These are phyloP conservation scores for Drosophila suzukii DNA, from an alignment of 1,140 invertebrate genomes.

Conservation along the genomic window DNA sequence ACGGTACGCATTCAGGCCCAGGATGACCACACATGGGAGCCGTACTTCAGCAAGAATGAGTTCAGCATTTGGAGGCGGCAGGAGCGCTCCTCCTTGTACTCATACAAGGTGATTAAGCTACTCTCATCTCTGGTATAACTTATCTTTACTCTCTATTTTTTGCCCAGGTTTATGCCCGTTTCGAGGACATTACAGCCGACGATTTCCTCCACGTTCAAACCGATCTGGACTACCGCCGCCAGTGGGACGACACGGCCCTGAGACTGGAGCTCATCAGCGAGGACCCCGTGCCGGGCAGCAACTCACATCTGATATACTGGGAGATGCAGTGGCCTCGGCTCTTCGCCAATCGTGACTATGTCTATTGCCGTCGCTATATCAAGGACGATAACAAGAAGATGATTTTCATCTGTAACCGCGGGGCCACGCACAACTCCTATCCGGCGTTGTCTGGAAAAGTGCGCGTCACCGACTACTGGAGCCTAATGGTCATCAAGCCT, in stretches of 20 bases:
- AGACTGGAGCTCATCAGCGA: conserved; percentile 88
- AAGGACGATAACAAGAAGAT: conserved; percentile 85
- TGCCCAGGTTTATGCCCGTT: conserved; percentile 89
- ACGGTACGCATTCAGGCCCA: conserved; percentile 81
- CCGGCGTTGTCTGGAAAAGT: conserved; percentile 80
- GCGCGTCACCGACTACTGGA: conserved; percentile 93
- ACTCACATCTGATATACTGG: conserved; percentile 93
- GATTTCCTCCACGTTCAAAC: conserved; percentile 93
- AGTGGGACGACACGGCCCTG: conserved; percentile 93
- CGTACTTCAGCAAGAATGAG: conserved; percentile 91
- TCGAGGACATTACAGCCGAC: conserved; percentile 90
- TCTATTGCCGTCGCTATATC: conserved; percentile 91
- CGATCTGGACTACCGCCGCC: conserved; percentile 90
- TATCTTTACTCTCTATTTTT: neutral
- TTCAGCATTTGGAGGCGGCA: conserved; percentile 92
- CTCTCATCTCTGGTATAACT: neutral
- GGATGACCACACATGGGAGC: conserved; percentile 88
- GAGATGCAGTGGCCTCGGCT: conserved; percentile 94
- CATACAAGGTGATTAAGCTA: conserved; percentile 89
- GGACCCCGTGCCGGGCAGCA: conserved; percentile 86
- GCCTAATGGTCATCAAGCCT: conserved; percentile 93
- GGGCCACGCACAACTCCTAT: conserved; percentile 79
- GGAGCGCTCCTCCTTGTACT: conserved; percentile 88
- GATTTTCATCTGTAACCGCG: conserved; percentile 85
- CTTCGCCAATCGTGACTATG: conserved; percentile 94